These are phyloP conservation scores for Micromussa lordhowensis DNA, from an alignment of 92 coral and sea anemone genomes.

Conservation along the genomic window DNA sequence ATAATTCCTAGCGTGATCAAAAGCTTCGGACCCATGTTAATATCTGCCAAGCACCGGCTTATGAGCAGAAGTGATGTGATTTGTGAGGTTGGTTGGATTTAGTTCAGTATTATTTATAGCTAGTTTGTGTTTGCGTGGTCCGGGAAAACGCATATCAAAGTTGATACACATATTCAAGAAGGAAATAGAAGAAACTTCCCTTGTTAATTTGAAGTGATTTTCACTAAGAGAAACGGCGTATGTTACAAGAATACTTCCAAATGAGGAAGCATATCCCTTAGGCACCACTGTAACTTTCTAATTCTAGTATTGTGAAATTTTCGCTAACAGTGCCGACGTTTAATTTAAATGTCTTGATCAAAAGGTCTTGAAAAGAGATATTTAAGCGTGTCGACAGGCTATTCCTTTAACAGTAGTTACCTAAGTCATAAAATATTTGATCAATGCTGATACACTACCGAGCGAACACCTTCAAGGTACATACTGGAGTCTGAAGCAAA, in stretches of 20 bases:
- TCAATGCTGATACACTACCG: not conserved
- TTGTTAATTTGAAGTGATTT: constrained; percentile 8
- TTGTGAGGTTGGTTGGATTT: not conserved
- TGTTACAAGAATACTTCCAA: constrained; percentile 2
- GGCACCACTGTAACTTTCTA: not conserved
- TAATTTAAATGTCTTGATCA: not conserved
- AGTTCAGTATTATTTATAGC: constrained; percentile 10
- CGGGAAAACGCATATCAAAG: constrained; percentile 8
- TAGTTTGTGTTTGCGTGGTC: constrained; percentile 23
- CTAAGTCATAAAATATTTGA: not conserved
- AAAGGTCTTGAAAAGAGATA: not conserved
- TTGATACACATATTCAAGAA: not conserved
- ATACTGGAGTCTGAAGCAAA: not conserved
- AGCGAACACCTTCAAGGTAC: too few species aligned
- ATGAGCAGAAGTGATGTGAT: not conserved
- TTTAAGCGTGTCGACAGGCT: not conserved
- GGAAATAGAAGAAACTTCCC: constrained; percentile 46
- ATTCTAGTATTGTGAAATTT: not conserved
- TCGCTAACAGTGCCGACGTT: not conserved
- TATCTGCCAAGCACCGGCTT: not conserved
- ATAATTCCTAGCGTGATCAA: constrained; percentile 5
- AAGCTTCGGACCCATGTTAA: constrained; percentile 5
- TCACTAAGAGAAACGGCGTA: not conserved
- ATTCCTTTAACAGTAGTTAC: not conserved
- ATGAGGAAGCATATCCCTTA: not conserved